These are phyloP conservation scores for Pterocles orientalis DNA, from an alignment of 2,113 vertebrate species.

Conservation along the genomic window DNA sequence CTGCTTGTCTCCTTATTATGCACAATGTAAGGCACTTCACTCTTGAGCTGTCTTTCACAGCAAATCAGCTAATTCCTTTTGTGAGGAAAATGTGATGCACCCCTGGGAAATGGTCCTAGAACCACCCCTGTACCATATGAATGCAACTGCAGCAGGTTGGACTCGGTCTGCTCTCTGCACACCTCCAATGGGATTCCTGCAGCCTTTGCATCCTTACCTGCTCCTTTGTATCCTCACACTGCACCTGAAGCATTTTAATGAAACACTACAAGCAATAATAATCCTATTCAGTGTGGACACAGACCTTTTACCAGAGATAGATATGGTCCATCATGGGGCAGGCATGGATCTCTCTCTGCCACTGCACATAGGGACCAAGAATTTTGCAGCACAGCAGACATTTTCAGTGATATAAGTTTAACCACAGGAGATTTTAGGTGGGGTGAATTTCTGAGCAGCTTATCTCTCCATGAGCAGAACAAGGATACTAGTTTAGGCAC, in stretches of 20 bases:
- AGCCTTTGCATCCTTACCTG: not conserved
- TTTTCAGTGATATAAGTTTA: not conserved
- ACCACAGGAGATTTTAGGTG: not conserved
- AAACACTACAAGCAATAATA: not conserved
- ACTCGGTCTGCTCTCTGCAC: not conserved
- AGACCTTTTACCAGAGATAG: not conserved
- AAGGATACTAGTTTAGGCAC: not conserved
- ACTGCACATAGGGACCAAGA: not conserved
- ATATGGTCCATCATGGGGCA: accelerated
- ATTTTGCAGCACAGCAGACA: not conserved
- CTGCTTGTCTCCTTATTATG: not conserved
- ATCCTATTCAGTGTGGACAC: not conserved
- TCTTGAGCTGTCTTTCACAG: not conserved
- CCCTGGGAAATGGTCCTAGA: not conserved
- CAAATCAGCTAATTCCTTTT: not conserved
- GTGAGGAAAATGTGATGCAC: not conserved
- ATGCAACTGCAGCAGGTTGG: not conserved
- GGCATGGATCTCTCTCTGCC: not conserved
- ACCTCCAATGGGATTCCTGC: not conserved
- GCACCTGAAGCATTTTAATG: not conserved
- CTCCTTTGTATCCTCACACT: not conserved
- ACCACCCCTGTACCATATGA: not conserved
- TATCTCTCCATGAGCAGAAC: not conserved
- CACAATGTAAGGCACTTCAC: not conserved
- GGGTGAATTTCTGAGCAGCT: not conserved